Evolutionary conservation across 2,888 invertebrate species (phyloP).

Genomic region (Tetramorium bicarinatum): DNA sequence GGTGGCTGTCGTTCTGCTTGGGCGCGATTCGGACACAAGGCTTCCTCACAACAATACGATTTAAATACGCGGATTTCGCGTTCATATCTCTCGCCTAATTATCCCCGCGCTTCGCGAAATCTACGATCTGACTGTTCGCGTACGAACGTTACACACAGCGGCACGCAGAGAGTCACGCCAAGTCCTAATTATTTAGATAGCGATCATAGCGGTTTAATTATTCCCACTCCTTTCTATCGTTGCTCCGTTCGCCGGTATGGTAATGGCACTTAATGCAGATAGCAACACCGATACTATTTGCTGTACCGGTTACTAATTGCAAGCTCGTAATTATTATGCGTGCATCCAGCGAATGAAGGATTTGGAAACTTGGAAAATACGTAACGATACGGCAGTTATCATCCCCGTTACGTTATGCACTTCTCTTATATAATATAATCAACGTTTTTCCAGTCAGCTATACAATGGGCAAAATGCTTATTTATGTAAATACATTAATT

Average conservation of each 20-base stretch:
- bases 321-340: conserved; percentile 56
- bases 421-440: conserved; percentile 10
- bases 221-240: conserved; percentile 62
- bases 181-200: conserved; percentile 82
- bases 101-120: conserved; percentile 77
- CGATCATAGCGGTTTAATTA: conserved; percentile 80
- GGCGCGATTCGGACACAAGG: conserved; percentile 75
- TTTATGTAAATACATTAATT: conserved; percentile 34
- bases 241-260: conserved; percentile 74
- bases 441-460: conserved; percentile 6
- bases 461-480: neutral
- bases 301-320: conserved; percentile 67
- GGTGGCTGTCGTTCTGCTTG: conserved; percentile 24
- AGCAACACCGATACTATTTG: conserved; percentile 69
- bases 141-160: conserved; percentile 68
- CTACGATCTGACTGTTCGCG: conserved; percentile 80
- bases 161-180: conserved; percentile 82
- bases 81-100: conserved; percentile 81
- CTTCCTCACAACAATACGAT: conserved; percentile 75
- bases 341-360: conserved; percentile 46
- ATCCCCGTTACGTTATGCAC: neutral
- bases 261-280: conserved; percentile 66
- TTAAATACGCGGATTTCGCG: conserved; percentile 77
- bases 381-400: conserved; percentile 19
- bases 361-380: conserved; percentile 55